Conservation (phyloP, 2,888 invertebrate species). For the Meiosimyza decipiens region DNA sequence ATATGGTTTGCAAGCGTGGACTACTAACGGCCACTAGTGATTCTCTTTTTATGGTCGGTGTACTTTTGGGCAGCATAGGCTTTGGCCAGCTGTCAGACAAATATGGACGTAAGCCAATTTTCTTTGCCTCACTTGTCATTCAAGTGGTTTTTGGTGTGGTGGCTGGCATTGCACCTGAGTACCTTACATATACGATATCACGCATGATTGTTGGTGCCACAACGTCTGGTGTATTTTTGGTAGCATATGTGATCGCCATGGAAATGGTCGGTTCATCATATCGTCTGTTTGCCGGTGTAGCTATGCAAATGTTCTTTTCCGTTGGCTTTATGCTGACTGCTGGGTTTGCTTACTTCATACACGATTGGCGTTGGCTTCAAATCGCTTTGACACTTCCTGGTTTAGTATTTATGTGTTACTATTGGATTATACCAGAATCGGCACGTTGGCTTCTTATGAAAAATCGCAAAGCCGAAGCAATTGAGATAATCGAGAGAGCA, state of each 20-base stretch:
- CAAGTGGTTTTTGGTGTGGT: slow-evolving; percentile 75
- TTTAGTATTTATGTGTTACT: slow-evolving; percentile 74
- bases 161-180: slow-evolving; percentile 76
- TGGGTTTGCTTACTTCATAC: slow-evolving; percentile 75
- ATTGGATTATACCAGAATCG: slow-evolving; percentile 83
- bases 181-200: slow-evolving; percentile 75
- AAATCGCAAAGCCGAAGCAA: slow-evolving; percentile 74
- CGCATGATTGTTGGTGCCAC: slow-evolving; percentile 78
- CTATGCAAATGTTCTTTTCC: slow-evolving; percentile 80
- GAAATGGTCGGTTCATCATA: slow-evolving; percentile 80
- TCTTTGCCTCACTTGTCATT: slow-evolving; percentile 77
- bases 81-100: slow-evolving; percentile 80
- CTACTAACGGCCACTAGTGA: slow-evolving; percentile 76
- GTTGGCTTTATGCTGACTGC: slow-evolving; percentile 78
- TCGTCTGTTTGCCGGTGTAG: slow-evolving; percentile 77
- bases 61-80: slow-evolving; percentile 77
- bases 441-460: slow-evolving; percentile 78
- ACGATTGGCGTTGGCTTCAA: slow-evolving; percentile 78
- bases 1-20: slow-evolving; percentile 75
- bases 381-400: slow-evolving; percentile 78
- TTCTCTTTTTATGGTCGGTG: slow-evolving; percentile 75
- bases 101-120: slow-evolving; percentile 77
- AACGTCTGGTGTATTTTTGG: slow-evolving; percentile 81
- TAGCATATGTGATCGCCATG: slow-evolving; percentile 81
- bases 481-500: slow-evolving; percentile 72